Base-by-base conservation (phyloP, 2,888 invertebrate species). In the Drosophila stalkeri region DNA sequence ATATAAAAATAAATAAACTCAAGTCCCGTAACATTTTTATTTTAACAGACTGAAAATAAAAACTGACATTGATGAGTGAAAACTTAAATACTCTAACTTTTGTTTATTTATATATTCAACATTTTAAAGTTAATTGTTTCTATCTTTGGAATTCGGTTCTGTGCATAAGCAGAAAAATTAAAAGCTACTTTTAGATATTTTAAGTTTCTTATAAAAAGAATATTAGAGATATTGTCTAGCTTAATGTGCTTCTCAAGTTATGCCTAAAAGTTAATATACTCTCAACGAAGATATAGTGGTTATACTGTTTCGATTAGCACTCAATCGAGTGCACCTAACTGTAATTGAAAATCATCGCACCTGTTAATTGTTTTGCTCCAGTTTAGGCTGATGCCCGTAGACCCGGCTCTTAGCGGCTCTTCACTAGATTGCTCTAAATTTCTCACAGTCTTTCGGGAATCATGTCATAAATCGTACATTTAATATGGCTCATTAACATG, bases 331-430 rank as follows among this genome's bases (percentile, higher is more conserved):
- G 82, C 77, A 76, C 64, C 67, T 84, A 89, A 89, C 85, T 75
- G 85, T 89, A 72, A 62, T 77, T 72, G 65, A 74, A 44, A 62
- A 55, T 55, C 62, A 59, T 57, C 67, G 46, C 66, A 84, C 63
- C 88, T 89, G 85, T 54, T 89, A 85, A 85, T 87, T 85, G 77
- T 79, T 75, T 86, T 84, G 87, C 66, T 76, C 83, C 61, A 82
- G 23, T 67, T 77, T 27, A 0, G 39, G 16, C 37, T 0, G 4
- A 3, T 37, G 37, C n/a, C 6, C 16, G 39, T 16, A 16, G 3
- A 39, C 7, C 39, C n/a, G 16, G 39, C 18, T 23, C 5, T 37
- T 14, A 54, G 37, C 39, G 52, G 20, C 43, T 55, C 31, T 64
- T 80, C 66, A 71, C 71, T 71, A 60, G 65, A 9, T 47, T 55